Evolutionary conservation across 2,888 invertebrate species (phyloP).

Genomic region (Acleris holmiana): DNA sequence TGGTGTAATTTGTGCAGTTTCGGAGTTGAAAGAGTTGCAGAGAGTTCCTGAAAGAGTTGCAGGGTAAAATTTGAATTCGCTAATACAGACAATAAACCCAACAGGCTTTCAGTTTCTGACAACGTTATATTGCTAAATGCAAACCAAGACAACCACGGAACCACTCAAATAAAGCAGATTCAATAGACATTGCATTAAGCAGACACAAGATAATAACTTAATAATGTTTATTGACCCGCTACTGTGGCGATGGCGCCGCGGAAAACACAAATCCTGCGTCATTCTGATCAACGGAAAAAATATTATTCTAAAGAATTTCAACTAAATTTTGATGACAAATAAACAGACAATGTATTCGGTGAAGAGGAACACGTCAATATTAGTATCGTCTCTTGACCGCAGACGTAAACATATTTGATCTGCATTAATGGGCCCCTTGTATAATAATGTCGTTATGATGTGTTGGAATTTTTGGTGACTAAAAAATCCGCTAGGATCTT

Average conservation of each 20-base stretch:
- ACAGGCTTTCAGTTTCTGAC: too few species aligned
- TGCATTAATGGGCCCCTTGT: constrained; percentile 40
- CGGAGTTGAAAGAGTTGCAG: too few species aligned
- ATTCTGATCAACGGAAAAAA: constrained; percentile 13
- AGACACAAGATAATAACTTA: constrained; percentile 27
- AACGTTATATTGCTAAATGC: too few species aligned
- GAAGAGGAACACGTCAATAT: constrained; percentile 57
- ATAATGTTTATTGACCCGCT: constrained; percentile 24
- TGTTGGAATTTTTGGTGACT: constrained; percentile 37
- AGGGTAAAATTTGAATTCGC: too few species aligned
- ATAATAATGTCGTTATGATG: constrained; percentile 48
- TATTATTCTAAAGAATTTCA: constrained; percentile 38
- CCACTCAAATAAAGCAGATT: background rate
- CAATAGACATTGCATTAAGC: constrained; percentile 15
- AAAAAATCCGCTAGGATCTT: constrained; percentile 17
- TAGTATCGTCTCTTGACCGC: constrained; percentile 50
- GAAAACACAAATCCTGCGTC: constrained; percentile 24
- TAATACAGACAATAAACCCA: too few species aligned
- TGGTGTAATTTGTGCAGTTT: background rate
- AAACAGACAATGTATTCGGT: constrained; percentile 48
- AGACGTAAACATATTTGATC: constrained; percentile 55
- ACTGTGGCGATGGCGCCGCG: constrained; percentile 21
- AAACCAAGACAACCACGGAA: background rate
- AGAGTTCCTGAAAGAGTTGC: too few species aligned
- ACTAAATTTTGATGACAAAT: constrained; percentile 55